These are phyloP conservation scores for Alcis repandata DNA, from an alignment of 2,888 invertebrate genomes.

Conservation along the genomic window DNA sequence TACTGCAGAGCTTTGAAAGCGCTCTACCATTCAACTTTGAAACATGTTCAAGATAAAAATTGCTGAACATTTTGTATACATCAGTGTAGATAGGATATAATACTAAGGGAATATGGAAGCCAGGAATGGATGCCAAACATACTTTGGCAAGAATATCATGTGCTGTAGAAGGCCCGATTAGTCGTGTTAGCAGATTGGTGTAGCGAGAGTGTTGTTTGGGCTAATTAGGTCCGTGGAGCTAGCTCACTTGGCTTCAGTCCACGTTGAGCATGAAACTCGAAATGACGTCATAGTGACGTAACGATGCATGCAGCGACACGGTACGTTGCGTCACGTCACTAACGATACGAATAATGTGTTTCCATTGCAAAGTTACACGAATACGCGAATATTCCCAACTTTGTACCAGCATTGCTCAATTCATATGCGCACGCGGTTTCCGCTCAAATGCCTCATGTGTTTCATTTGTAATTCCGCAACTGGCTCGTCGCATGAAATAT, in stretches of 20 bases:
- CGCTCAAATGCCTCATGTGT: slow-evolving; percentile 17
- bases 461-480: slow-evolving; percentile 19
- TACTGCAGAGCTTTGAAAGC: slow-evolving; percentile 12
- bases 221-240: slow-evolving; percentile 12
- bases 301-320: slow-evolving; percentile 25
- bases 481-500: slow-evolving; percentile 23
- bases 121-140: slow-evolving; percentile 23
- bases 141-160: slow-evolving; percentile 18
- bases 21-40: background rate
- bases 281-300: slow-evolving; percentile 21
- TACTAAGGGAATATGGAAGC: background rate
- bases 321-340: slow-evolving; percentile 22
- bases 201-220: slow-evolving; percentile 22
- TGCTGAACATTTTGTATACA: background rate
- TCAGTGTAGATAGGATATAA: background rate
- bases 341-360: slow-evolving; percentile 4
- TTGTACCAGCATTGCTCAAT: slow-evolving; percentile 5
- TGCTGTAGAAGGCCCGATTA: slow-evolving; percentile 21
- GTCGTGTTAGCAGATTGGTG: slow-evolving; percentile 14
- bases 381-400: slow-evolving; percentile 3
- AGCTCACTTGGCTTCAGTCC: slow-evolving; percentile 19
- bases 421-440: slow-evolving; percentile 16
- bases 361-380: slow-evolving; percentile 6
- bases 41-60: background rate
- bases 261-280: slow-evolving; percentile 15